phyloP scores from a whole-genome alignment of 2,113 vertebrate species.

The Prunella fulvescens region DNA sequence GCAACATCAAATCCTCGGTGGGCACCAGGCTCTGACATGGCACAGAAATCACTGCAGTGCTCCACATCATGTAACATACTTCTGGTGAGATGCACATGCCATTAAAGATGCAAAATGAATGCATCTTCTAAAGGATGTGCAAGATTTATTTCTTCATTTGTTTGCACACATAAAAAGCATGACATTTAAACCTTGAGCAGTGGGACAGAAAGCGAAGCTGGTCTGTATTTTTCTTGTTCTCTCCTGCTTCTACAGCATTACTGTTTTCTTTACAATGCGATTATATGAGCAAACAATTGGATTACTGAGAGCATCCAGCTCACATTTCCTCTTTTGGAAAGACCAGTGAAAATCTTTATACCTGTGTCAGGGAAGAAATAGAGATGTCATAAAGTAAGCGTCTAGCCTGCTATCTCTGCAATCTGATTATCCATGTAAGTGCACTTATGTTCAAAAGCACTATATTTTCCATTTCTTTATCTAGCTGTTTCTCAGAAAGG shows the following conservation, averaged over 20 bases:
- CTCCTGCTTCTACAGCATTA: background rate
- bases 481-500: background rate
- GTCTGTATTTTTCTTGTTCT: background rate
- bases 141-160: background rate
- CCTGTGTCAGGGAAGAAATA: background rate
- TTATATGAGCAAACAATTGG: background rate
- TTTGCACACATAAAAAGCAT: background rate
- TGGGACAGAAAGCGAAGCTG: background rate
- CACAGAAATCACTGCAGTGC: background rate
- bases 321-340: background rate
- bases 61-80: fast-evolving
- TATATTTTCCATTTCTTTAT: background rate
- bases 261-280: background rate
- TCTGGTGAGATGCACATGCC: background rate
- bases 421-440: background rate
- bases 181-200: background rate
- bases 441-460: background rate
- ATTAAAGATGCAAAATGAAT: too few species aligned
- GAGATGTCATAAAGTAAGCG: background rate
- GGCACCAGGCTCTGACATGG: background rate
- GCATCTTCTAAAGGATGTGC: background rate
- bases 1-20: background rate
- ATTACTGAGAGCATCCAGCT: background rate
- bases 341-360: background rate
- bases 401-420: background rate